phyloP scores from a whole-genome alignment of 2,797 vertebrate species.

The Epinephelus coioides region DNA sequence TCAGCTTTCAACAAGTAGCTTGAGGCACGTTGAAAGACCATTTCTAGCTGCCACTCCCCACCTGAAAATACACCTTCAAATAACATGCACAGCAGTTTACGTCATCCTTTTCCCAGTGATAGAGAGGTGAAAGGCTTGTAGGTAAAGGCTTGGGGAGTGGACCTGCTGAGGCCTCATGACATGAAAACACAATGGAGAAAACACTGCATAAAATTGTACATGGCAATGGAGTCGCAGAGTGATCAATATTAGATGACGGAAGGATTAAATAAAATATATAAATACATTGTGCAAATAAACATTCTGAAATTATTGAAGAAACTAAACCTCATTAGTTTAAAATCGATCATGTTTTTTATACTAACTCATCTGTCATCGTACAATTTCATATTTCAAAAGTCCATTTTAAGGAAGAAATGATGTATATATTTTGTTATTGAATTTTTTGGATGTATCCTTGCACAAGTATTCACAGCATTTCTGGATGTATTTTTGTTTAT shows the following conservation, averaged over 20 bases:
- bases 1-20: conserved; percentile 64
- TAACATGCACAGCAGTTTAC: conserved; percentile 30
- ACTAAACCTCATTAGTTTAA: background rate
- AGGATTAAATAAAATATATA: background rate
- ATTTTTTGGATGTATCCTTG: too few relatives aligned
- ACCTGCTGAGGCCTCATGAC: background rate
- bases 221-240: background rate
- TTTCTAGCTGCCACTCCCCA: conserved; percentile 54
- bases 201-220: background rate
- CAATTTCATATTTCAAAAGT: too few relatives aligned
- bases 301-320: background rate
- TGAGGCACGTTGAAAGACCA: conserved; percentile 52
- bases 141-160: conserved; percentile 12
- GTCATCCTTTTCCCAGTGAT: conserved; percentile 34
- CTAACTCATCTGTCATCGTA: too few relatives aligned
- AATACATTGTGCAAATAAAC: background rate
- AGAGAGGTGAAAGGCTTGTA: conserved; percentile 24
- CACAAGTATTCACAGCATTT: too few relatives aligned
- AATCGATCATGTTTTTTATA: too few relatives aligned
- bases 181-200: conserved; percentile 1
- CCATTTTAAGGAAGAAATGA: too few relatives aligned
- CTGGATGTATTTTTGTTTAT: too few relatives aligned
- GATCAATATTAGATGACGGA: background rate
- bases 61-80: conserved; percentile 50
- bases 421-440: too few relatives aligned